phyloP scores from a whole-genome alignment of 2,113 vertebrate genomes.

The Gila orcuttii region DNA sequence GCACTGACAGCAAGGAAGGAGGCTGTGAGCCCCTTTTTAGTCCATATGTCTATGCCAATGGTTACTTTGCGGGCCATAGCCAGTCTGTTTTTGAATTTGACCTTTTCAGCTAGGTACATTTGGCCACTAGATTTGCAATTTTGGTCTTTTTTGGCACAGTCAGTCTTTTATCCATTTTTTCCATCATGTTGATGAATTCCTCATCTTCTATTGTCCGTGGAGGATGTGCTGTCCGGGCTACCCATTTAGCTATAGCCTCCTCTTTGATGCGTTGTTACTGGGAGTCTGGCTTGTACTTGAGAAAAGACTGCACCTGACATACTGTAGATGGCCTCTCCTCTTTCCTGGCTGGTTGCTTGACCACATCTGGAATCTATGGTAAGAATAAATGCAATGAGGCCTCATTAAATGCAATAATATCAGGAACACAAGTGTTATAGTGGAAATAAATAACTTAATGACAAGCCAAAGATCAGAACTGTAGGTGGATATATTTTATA shows the following conservation, averaged over 20 bases:
- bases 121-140: neutral
- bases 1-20: too few relatives aligned
- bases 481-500: neutral
- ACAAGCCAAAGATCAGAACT: neutral
- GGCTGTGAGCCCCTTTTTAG: too few relatives aligned
- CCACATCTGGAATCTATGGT: neutral
- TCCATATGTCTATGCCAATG: slow-evolving; percentile 45
- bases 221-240: neutral
- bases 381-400: slow-evolving; percentile 9
- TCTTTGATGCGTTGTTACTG: slow-evolving; percentile 1
- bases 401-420: slow-evolving; percentile 4
- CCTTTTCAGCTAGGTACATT: slow-evolving; percentile 4
- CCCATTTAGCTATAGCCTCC: slow-evolving; percentile 13
- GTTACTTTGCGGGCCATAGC: too few relatives aligned
- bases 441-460: slow-evolving; percentile 1
- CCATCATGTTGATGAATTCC: too few relatives aligned
- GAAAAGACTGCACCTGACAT: slow-evolving; percentile 10
- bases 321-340: slow-evolving; percentile 8
- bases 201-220: too few relatives aligned
- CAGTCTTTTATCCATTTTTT: too few relatives aligned
- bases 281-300: slow-evolving; percentile 16
- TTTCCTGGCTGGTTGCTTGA: slow-evolving; percentile 8
- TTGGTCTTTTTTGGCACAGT: too few relatives aligned
- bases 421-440: slow-evolving; percentile 3
- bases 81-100: neutral